Evolutionary conservation across 2,113 vertebrate genomes (phyloP).

Genomic region (Alaudala cheleensis): DNA sequence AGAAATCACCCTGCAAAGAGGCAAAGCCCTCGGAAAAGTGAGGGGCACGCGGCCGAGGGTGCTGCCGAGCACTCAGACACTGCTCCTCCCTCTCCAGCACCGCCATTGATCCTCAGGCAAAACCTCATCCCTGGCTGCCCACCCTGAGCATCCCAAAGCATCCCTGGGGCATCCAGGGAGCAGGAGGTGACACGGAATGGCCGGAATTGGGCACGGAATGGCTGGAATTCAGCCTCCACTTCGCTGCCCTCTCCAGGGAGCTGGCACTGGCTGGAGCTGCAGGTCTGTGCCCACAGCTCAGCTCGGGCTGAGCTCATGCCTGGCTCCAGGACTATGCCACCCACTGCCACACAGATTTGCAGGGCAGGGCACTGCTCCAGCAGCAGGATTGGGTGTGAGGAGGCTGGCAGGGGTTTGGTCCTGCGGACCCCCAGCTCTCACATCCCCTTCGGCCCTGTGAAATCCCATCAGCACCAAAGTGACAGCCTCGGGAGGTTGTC

Average conservation of each 20-base stretch:
- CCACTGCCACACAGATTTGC: neutral
- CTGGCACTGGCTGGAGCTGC: rapidly evolving
- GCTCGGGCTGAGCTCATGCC: neutral
- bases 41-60: rapidly evolving
- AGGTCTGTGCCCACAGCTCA: neutral
- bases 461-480: rapidly evolving
- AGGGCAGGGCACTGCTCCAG: neutral
- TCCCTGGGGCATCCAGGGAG: neutral
- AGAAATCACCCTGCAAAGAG: neutral
- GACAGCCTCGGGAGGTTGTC: rapidly evolving
- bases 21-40: rapidly evolving
- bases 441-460: rapidly evolving
- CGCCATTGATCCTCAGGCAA: neutral
- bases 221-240: rapidly evolving
- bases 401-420: neutral
- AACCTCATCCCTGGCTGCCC: neutral
- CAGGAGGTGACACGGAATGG: neutral
- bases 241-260: neutral
- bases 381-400: neutral
- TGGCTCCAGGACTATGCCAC: neutral
- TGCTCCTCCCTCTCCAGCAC: rapidly evolving
- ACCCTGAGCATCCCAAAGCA: neutral
- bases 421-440: neutral
- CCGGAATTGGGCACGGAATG: rapidly evolving
- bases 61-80: rapidly evolving